Evolutionary conservation across 1,140 invertebrate genomes (phyloP), one percentile per base, ranked within the genome.

Genomic region (Chelonus insularis): DNA sequence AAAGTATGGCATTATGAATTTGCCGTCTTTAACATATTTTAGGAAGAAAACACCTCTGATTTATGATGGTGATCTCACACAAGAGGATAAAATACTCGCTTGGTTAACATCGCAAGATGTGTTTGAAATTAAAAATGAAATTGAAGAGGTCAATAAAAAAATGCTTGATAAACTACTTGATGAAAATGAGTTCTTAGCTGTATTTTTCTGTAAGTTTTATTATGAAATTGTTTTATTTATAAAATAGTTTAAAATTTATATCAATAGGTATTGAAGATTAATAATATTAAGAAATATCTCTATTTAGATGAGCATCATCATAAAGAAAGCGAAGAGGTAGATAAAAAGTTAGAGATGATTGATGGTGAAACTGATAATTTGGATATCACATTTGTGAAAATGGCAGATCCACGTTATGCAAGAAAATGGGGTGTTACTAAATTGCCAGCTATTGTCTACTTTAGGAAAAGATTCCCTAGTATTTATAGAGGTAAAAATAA

Each of bases 81-180:
- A 96, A 76, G 91, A 93, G 48, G 92, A 94, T 45, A 91, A 88
- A 74, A 87, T 96, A 21, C 80, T 95, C 0, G 85, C 88, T 60
- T 97, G 94, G 94, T 78, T 97, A 9, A 96, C 94, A 7, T 95
- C 93, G 9, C 93, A 96, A 76, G 94, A 97, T 77, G 92, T 95
- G 18, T 96, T 97, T 81, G 93, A 96, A 82, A 91, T 96, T 32
- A 95, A 95, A 83, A 95, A 96, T 76, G 94, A 97, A 86, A 97
- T 97, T 72, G 95, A 96, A 78, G 94, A 96, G 79, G 94, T 97
- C 0, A 97, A 96, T 76, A 87, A 91, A 39, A 95, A 96, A 81
- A 96, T 97, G 94, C 80, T 97, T 43, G 93, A 96, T 67, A 97
- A 97, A 80, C 77, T 96, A 1, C 80, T 97, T 1, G 94, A 96